Evolutionary conservation across 37 sponge, comb jelly and placozoan genomes (phyloP).

Genomic region (Geodia barretti): DNA sequence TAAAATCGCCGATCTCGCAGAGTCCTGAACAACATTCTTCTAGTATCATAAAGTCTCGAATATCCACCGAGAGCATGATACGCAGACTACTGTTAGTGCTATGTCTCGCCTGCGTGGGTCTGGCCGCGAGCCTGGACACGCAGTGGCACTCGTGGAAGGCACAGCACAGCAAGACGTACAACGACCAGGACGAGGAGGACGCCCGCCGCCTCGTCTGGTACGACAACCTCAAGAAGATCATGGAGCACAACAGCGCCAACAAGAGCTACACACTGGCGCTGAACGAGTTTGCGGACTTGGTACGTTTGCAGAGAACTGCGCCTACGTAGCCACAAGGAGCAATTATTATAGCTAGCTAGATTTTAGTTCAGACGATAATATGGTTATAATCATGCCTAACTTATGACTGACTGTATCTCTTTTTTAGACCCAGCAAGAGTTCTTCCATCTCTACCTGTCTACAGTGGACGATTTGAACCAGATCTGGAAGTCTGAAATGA

Average conservation of each 20-base stretch:
- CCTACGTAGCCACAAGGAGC: too few relatives aligned
- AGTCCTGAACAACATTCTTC: too few relatives aligned
- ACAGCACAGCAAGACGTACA: conserved; percentile 46
- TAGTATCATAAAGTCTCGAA: too few relatives aligned
- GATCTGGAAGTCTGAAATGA: neutral
- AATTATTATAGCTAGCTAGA: neutral
- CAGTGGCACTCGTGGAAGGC: conserved; percentile 73
- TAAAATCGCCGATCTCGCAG: too few relatives aligned
- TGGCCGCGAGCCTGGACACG: conserved; percentile 14
- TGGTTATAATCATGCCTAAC: neutral
- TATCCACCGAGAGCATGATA: neutral
- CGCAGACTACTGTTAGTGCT: neutral
- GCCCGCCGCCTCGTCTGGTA: conserved; percentile 41
- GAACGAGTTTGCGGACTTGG: conserved; percentile 81
- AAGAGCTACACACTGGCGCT: conserved; percentile 49
- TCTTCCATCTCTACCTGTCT: conserved; percentile 54
- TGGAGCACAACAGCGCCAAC: conserved; percentile 64
- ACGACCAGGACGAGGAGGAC: conserved; percentile 27
- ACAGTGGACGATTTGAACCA: neutral
- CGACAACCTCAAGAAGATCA: conserved; percentile 45
- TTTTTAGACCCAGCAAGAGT: conserved; percentile 57
- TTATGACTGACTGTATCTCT: neutral
- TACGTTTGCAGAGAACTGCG: too few relatives aligned
- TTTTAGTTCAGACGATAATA: neutral
- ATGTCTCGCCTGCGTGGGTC: neutral